These are phyloP conservation scores for Glaucomys volans DNA, from an alignment of 2,113 vertebrate species.

Conservation along the genomic window DNA sequence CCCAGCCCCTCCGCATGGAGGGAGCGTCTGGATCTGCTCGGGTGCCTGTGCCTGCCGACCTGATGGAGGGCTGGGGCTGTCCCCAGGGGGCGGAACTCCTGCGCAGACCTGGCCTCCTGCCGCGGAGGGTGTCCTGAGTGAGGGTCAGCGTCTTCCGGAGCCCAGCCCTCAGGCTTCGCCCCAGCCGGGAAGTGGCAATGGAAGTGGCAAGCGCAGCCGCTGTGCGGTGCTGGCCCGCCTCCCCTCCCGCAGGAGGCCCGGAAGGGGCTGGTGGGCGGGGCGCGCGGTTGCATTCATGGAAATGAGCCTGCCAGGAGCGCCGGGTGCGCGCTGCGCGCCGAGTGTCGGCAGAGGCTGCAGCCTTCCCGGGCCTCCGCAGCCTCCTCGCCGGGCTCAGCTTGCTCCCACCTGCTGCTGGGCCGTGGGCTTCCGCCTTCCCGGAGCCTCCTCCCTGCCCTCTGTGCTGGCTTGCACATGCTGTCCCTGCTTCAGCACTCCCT, in stretches of 20 bases:
- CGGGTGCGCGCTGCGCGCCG: not conserved
- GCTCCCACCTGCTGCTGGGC: not conserved
- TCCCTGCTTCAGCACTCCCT: not conserved
- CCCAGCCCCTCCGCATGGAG: too few relatives aligned
- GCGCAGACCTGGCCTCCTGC: not conserved
- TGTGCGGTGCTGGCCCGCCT: not conserved
- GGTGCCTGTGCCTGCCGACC: not conserved
- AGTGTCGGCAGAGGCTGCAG: slow-evolving; percentile 36
- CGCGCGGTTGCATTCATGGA: slow-evolving; percentile 66
- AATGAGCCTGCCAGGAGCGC: slow-evolving; percentile 36
- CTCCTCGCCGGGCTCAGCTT: not conserved
- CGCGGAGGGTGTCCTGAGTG: not conserved
- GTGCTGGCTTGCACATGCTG: slow-evolving; percentile 67
- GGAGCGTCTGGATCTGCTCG: too few relatives aligned
- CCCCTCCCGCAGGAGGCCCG: slow-evolving; percentile 74
- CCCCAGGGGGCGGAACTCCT: not conserved
- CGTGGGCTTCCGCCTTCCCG: slow-evolving; percentile 52
- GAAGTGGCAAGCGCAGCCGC: not conserved
- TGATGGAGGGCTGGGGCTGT: not conserved
- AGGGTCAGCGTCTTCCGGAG: slow-evolving; percentile 16
- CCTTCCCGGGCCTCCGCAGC: slow-evolving; percentile 4
- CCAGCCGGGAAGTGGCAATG: not conserved
- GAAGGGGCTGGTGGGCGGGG: slow-evolving; percentile 70
- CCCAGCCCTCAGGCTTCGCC: slow-evolving; percentile 46
- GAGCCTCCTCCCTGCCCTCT: slow-evolving; percentile 44